Evolutionary conservation across 2,113 vertebrate genomes (phyloP).

Genomic region (Phasianus colchicus): DNA sequence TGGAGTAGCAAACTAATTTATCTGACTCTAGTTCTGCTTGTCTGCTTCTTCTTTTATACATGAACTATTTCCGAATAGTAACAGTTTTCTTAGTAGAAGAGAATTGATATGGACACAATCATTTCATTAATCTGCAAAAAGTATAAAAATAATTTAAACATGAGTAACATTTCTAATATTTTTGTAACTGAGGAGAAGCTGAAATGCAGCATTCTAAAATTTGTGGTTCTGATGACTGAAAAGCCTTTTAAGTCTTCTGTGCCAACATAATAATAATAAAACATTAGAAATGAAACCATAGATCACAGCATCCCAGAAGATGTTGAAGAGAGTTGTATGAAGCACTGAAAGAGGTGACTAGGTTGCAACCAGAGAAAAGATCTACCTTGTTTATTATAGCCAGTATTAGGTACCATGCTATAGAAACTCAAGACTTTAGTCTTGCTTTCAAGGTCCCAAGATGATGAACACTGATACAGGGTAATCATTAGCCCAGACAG

Average conservation of each 20-base stretch:
- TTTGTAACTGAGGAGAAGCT: not conserved
- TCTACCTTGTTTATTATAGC: not conserved
- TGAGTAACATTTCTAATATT: not conserved
- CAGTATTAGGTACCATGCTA: rapidly evolving
- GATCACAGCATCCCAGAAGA: not conserved
- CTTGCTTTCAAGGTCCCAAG: no score
- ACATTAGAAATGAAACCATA: not conserved
- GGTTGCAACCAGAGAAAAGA: not conserved
- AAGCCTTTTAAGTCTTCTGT: not conserved
- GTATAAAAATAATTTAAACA: not conserved
- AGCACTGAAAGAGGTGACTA: not conserved
- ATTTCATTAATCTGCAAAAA: not conserved
- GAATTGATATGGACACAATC: not conserved
- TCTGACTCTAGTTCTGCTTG: not conserved
- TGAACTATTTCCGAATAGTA: not conserved
- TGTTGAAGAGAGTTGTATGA: not conserved
- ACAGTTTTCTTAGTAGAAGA: not conserved
- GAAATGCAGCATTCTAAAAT: not conserved
- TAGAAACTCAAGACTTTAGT: not conserved
- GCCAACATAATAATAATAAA: not conserved
- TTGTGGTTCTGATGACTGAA: not conserved
- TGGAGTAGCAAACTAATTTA: not conserved
- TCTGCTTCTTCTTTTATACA: not conserved
- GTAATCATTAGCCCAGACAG: not conserved
- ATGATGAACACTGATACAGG: not conserved